phyloP scores from a whole-genome alignment of 2,113 vertebrate species.

The Neoarius graeffei region DNA sequence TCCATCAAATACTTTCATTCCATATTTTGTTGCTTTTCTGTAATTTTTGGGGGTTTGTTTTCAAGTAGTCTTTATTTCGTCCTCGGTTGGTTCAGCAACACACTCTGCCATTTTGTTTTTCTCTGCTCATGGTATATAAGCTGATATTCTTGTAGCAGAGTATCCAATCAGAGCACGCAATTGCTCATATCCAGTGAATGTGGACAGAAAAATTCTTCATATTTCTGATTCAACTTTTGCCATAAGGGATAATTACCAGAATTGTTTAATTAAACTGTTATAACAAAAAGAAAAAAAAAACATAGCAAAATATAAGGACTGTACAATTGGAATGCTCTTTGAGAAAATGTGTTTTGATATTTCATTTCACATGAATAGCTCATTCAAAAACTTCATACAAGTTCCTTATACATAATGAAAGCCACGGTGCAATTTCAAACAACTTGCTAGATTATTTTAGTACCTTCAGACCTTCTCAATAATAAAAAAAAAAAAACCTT shows the following conservation, averaged over 20 bases:
- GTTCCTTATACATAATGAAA: not conserved
- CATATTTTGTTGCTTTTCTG: too few relatives aligned
- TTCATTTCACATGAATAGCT: not conserved
- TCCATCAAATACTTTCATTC: too few relatives aligned
- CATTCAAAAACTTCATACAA: not conserved
- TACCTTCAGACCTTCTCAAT: not conserved
- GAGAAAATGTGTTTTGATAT: not conserved
- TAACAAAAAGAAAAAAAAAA: not conserved
- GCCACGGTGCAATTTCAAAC: not conserved
- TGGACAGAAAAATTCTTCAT: not conserved
- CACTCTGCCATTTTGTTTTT: too few relatives aligned
- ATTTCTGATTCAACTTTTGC: not conserved
- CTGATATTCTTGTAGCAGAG: too few relatives aligned
- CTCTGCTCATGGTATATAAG: too few relatives aligned
- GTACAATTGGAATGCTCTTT: not conserved
- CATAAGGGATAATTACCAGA: not conserved
- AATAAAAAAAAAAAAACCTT: not conserved
- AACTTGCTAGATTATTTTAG: not conserved
- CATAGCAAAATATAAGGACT: not conserved
- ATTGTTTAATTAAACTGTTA: not conserved
- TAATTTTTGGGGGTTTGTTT: too few relatives aligned
- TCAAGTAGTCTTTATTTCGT: too few relatives aligned
- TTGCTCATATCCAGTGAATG: too few relatives aligned
- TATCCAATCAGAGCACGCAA: too few relatives aligned
- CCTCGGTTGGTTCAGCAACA: too few relatives aligned